A percentile compares a stretch with the other conserved stretches of the same genome.
Evolutionary conservation across 1,140 invertebrate species (phyloP).

Genomic region (Acromyrmex heyeri): DNA sequence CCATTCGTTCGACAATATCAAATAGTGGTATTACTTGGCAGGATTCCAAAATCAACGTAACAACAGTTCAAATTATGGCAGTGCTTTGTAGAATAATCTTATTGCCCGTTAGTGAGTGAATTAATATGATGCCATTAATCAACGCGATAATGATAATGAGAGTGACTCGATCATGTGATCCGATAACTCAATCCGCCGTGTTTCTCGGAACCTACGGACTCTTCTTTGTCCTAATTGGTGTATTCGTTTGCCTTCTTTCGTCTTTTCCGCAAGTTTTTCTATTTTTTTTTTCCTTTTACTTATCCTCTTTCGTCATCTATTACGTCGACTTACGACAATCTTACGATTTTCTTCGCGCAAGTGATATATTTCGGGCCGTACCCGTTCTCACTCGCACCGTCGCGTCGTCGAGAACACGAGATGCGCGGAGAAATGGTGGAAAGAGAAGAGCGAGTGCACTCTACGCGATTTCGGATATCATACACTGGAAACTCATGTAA

Average conservation of each 20-base stretch:
- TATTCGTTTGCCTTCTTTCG: not conserved
- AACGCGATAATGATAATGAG: conserved; percentile 59
- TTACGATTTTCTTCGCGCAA: not conserved
- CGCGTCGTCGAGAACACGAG: not conserved
- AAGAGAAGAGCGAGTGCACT: conserved; percentile 53
- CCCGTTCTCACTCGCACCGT: not conserved
- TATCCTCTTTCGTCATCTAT: conserved; percentile 10
- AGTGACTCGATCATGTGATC: not conserved
- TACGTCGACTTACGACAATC: not conserved
- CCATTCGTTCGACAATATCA: conserved; percentile 57
- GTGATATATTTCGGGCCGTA: not conserved
- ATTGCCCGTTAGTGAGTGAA: conserved; percentile 80
- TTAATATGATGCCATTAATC: conserved; percentile 70
- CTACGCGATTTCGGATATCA: not conserved
- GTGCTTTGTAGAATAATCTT: conserved; percentile 84
- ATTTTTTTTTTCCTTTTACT: no score
- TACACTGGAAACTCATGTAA: not conserved
- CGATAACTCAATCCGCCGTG: conserved; percentile 34
- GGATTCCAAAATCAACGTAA: conserved; percentile 80
- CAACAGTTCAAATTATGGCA: conserved; percentile 83
- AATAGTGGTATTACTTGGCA: conserved; percentile 68
- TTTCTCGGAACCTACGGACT: conserved; percentile 15
- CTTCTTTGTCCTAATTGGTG: conserved; percentile 1
- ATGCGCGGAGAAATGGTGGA: conserved; percentile 20
- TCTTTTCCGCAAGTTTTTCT: not conserved